Evolutionary conservation across 2,113 vertebrate species (phyloP).

Genomic region (Clarias macrocephalus): DNA sequence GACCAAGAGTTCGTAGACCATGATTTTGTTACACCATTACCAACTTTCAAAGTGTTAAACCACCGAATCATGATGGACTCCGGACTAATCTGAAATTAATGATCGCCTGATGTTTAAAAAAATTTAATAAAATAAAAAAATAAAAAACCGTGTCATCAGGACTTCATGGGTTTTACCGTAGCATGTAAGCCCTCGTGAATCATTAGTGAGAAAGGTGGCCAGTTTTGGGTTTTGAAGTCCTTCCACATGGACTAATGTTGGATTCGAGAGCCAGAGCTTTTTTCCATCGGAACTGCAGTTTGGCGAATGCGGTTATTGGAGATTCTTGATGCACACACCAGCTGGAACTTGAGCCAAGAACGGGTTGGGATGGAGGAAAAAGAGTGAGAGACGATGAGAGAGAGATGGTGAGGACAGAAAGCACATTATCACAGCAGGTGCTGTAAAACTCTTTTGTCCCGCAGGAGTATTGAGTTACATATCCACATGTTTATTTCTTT

Average conservation of each 20-base stretch:
- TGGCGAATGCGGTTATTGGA: not conserved
- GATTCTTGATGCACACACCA: not conserved
- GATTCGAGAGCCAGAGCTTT: not conserved
- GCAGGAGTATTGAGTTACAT: not conserved
- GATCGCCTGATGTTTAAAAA: not conserved
- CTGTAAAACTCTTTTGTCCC: not conserved
- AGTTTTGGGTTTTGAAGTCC: not conserved
- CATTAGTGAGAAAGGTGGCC: not conserved
- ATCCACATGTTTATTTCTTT: not conserved
- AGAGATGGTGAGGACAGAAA: not conserved
- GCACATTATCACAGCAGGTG: not conserved
- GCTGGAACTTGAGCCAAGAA: not conserved
- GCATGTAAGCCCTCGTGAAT: not conserved
- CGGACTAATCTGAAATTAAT: not conserved
- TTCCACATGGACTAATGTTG: slow-evolving; percentile 4
- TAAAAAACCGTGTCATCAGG: not conserved
- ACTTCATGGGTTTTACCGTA: not conserved
- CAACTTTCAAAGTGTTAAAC: not conserved
- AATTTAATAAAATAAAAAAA: no score
- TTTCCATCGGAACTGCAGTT: not conserved
- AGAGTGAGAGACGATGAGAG: not conserved
- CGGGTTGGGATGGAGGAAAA: not conserved
- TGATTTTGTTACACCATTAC: not conserved
- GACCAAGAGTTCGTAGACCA: not conserved
- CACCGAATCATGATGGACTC: not conserved